phyloP scores from a whole-genome alignment of 2,113 vertebrate genomes.

The Scalopus aquaticus region DNA sequence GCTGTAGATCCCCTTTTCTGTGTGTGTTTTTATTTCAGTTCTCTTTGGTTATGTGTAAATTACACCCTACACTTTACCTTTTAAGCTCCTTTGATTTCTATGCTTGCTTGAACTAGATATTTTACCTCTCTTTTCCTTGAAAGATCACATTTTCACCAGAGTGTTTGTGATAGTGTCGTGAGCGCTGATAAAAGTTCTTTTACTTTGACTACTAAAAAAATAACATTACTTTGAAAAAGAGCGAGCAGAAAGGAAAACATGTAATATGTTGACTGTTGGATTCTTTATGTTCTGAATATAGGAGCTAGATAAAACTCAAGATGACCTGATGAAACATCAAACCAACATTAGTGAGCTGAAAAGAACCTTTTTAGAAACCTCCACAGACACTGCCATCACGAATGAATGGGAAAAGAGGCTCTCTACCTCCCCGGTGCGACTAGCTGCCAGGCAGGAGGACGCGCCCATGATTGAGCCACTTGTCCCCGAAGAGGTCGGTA shows the following conservation, averaged over 20 bases:
- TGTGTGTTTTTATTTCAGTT: conserved; percentile 75
- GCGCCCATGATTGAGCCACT: conserved; percentile 95
- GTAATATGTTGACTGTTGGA: conserved; percentile 35
- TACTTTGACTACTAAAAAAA: conserved; percentile 78
- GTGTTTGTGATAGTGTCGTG: conserved; percentile 84
- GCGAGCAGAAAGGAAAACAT: conserved; percentile 61
- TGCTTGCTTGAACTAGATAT: conserved; percentile 76
- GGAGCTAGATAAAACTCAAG: conserved; percentile 90
- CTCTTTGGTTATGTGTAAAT: conserved; percentile 72
- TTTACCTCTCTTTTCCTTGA: conserved; percentile 77
- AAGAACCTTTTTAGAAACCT: conserved; percentile 95
- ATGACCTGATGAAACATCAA: conserved; percentile 94
- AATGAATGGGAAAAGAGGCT: conserved; percentile 96
- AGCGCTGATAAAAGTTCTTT: conserved; percentile 71
- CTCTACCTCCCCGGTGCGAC: conserved; percentile 90
- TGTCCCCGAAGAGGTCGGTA: conserved; percentile 94
- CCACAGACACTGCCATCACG: conserved; percentile 83
- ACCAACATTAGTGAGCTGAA: conserved; percentile 96
- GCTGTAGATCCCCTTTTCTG: conserved; percentile 57
- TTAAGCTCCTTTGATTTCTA: conserved; percentile 61
- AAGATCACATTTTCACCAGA: conserved; percentile 86
- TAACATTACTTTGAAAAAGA: conserved; percentile 55
- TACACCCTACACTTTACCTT: conserved; percentile 32
- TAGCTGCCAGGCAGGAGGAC: conserved; percentile 89
- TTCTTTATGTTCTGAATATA: conserved; percentile 80